phyloP scores from a whole-genome alignment of 30 jellyfish, hydroid and myxozoan species.

The Aurelia coerulea region DNA sequence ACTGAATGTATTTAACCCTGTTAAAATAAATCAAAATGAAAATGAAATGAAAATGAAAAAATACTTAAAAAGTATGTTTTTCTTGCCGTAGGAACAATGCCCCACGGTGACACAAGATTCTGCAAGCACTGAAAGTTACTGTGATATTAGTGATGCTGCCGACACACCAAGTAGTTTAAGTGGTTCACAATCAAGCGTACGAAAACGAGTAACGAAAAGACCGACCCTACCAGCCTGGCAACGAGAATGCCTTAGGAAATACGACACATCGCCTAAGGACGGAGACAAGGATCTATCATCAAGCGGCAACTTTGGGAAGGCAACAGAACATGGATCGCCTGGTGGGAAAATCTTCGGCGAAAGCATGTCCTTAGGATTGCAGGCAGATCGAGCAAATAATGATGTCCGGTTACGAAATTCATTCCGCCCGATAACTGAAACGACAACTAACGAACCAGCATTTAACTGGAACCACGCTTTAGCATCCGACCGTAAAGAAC shows the following conservation, averaged over 20 bases:
- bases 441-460: not conserved
- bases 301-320: constrained; percentile 38
- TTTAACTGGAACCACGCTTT: constrained; percentile 21
- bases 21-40: too few relatives aligned
- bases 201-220: constrained; percentile 41
- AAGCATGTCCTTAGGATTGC: too few relatives aligned
- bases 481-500: constrained; percentile 7
- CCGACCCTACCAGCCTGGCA: constrained; percentile 69
- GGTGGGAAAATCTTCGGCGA: too few relatives aligned
- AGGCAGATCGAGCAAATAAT: not conserved
- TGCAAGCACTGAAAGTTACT: constrained; percentile 63
- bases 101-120: constrained; percentile 41
- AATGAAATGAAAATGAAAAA: too few relatives aligned
- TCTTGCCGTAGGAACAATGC: constrained; percentile 42
- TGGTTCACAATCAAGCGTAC: constrained; percentile 23
- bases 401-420: not conserved
- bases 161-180: constrained; percentile 54
- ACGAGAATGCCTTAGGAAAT: constrained; percentile 59
- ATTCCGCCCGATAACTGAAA: constrained; percentile 1
- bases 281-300: constrained; percentile 20
- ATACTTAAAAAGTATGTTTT: not conserved
- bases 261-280: constrained; percentile 1
- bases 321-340: not conserved
- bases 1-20: too few relatives aligned
- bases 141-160: constrained; percentile 52